Conservation (phyloP, 2,888 invertebrate species). For the Drosophila pseudotalamancana region DNA sequence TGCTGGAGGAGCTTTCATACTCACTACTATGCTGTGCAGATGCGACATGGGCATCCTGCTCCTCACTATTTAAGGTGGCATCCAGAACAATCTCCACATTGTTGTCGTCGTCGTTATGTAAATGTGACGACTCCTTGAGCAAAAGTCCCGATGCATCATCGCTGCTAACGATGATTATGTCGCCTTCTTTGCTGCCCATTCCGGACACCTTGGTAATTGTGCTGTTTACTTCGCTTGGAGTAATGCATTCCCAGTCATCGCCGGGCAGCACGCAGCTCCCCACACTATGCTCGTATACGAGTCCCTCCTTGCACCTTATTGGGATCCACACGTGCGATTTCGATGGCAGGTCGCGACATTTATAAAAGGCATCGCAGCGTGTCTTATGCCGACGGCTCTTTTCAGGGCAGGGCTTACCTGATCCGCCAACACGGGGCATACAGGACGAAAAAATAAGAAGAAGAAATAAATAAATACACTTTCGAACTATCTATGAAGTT, state of each 20-base stretch:
- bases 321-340: constrained; percentile 83
- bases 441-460: background rate
- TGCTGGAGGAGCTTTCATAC: constrained; percentile 42
- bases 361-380: constrained; percentile 83
- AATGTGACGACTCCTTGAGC: constrained; percentile 26
- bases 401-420: constrained; percentile 83
- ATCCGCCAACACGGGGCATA: background rate
- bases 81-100: constrained; percentile 69
- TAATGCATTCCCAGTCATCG: constrained; percentile 84
- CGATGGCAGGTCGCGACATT: constrained; percentile 78
- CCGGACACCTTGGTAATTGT: constrained; percentile 7
- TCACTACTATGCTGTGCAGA: constrained; percentile 8
- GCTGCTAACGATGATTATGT: constrained; percentile 67
- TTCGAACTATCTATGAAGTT: too few relatives aligned
- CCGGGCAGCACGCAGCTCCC: constrained; percentile 83
- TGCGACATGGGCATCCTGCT: constrained; percentile 40
- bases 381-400: constrained; percentile 81
- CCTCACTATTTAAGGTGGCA: constrained; percentile 61
- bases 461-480: background rate
- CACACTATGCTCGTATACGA: constrained; percentile 82
- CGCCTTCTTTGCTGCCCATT: constrained; percentile 35
- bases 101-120: constrained; percentile 47
- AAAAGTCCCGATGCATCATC: constrained; percentile 53
- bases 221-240: constrained; percentile 57
- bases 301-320: constrained; percentile 80